Conservation (phyloP, 2,797 vertebrate species). For the Sarcoramphus papa region DNA sequence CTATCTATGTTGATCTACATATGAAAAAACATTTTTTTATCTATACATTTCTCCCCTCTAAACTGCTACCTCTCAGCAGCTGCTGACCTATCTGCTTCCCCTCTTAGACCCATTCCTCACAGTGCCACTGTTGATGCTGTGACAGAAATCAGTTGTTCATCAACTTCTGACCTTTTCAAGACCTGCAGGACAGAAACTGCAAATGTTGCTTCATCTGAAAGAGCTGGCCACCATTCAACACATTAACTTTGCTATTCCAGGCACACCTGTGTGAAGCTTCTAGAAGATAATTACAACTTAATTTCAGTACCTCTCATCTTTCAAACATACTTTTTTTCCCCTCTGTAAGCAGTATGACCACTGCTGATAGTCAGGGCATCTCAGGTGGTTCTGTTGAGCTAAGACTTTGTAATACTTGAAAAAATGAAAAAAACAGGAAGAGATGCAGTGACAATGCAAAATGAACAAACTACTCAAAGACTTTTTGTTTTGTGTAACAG, state of each 20-base stretch:
- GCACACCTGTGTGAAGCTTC: neutral
- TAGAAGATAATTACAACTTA: neutral
- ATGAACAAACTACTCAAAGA: neutral
- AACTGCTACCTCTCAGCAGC: neutral
- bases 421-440: neutral
- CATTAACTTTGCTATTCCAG: neutral
- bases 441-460: neutral
- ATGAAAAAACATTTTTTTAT: neutral
- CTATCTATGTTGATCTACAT: neutral
- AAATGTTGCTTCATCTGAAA: neutral
- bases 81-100: neutral
- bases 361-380: neutral
- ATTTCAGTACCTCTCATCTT: neutral
- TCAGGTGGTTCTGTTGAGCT: neutral
- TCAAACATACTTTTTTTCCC: neutral
- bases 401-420: neutral
- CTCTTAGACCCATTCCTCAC: neutral
- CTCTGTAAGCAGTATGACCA: neutral
- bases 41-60: neutral
- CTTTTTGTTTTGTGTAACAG: neutral
- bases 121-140: neutral
- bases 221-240: neutral
- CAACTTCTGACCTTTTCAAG: neutral
- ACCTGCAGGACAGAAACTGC: neutral
- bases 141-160: neutral